phyloP scores from a whole-genome alignment of 2,888 invertebrate genomes.

The Hemaris fuciformis region DNA sequence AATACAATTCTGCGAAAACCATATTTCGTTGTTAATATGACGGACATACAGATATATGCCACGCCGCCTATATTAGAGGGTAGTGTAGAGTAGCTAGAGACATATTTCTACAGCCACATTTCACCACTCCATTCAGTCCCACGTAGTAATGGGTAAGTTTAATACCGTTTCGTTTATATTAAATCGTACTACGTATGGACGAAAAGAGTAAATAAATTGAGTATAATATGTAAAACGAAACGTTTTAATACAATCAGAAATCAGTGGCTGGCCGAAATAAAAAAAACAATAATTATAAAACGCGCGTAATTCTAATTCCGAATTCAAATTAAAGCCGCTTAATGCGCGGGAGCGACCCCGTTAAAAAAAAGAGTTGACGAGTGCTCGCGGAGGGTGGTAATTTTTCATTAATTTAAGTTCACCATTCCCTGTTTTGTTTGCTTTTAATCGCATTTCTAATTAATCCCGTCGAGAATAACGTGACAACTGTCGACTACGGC shows the following conservation, averaged over 20 bases:
- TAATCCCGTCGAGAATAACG: conserved; percentile 82
- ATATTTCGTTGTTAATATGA: no score
- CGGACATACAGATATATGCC: no score
- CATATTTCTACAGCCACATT: no score
- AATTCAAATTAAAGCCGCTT: conserved; percentile 83
- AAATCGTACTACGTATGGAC: neutral
- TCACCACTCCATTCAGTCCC: no score
- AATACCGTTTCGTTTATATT: no score
- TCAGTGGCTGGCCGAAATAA: conserved; percentile 68
- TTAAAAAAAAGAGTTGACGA: conserved; percentile 81
- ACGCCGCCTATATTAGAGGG: no score
- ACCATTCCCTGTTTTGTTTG: conserved; percentile 82
- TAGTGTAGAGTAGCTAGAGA: no score
- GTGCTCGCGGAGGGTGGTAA: conserved; percentile 80
- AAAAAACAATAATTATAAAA: conserved; percentile 81
- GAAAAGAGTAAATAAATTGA: neutral
- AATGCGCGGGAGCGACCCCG: conserved; percentile 81
- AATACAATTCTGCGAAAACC: no score
- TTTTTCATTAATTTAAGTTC: conserved; percentile 83
- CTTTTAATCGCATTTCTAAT: conserved; percentile 82
- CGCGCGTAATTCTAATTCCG: conserved; percentile 82
- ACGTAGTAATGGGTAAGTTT: no score
- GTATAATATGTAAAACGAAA: neutral
- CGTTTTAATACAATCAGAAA: conserved; percentile 58
- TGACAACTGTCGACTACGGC: conserved; percentile 81